Conservation (phyloP, 2,888 invertebrate genomes). For the Heliconius ismenius region DNA sequence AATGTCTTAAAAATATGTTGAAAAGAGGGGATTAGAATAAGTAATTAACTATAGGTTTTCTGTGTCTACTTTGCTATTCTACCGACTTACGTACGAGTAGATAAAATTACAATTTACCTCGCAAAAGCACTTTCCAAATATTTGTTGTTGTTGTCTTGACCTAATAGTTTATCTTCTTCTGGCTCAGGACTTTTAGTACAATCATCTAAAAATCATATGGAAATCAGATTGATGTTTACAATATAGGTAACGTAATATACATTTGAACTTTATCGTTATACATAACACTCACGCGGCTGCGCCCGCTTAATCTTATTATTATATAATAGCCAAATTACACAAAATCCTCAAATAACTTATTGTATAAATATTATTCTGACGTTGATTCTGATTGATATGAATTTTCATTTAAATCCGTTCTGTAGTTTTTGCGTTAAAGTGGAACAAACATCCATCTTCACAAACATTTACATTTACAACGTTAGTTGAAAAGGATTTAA, state of each 20-base stretch:
- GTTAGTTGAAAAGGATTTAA: neutral
- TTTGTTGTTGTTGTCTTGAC: slow-evolving; percentile 53
- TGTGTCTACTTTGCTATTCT: neutral
- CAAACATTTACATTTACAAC: too few species aligned
- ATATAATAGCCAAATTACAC: too few species aligned
- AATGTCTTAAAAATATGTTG: neutral
- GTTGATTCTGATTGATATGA: too few species aligned
- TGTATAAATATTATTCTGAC: too few species aligned
- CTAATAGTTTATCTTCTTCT: slow-evolving; percentile 40
- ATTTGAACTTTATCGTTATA: neutral
- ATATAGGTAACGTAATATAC: neutral
- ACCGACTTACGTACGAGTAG: too few species aligned
- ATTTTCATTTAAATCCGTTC: too few species aligned
- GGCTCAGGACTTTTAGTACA: slow-evolving; percentile 31
- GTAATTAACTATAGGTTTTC: neutral
- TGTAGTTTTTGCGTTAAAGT: too few species aligned
- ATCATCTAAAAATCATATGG: slow-evolving; percentile 34
- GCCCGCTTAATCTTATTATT: too few species aligned
- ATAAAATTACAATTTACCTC: slow-evolving; percentile 49
- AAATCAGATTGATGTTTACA: neutral
- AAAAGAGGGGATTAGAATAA: neutral
- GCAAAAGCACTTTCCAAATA: slow-evolving; percentile 59
- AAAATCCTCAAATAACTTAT: too few species aligned
- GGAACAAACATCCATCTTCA: too few species aligned
- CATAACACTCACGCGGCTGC: neutral